A percentile compares a stretch with the other conserved stretches of the same genome.
Evolutionary conservation across 92 coral and sea anemone species (phyloP).

Genomic region (Palythoa grandiflora): DNA sequence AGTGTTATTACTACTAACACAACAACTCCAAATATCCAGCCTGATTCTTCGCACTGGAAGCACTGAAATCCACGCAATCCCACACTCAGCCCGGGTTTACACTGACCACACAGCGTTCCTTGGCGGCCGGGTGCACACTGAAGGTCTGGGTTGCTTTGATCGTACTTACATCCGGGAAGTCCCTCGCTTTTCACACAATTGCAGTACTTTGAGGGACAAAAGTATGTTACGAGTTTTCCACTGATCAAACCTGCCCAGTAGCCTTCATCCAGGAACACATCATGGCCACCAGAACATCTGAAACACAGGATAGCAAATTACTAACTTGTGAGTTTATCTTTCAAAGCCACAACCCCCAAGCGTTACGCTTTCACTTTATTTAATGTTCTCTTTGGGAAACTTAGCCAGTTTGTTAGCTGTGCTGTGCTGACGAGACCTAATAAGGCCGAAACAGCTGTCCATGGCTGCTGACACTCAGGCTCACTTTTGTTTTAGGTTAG

Average conservation of each 20-base stretch:
- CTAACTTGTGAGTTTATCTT: too few species aligned
- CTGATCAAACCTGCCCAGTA: constrained; percentile 87
- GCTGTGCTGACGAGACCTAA: too few species aligned
- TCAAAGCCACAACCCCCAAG: too few species aligned
- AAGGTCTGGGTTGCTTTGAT: constrained; percentile 59
- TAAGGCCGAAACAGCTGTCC: too few species aligned
- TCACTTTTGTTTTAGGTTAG: too few species aligned
- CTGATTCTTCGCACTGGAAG: constrained; percentile 55
- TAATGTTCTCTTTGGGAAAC: too few species aligned
- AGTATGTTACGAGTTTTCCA: constrained; percentile 79
- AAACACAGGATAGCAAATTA: neutral
- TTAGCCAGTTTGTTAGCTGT: too few species aligned
- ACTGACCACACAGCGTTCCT: constrained; percentile 90
- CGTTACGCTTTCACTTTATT: too few species aligned
- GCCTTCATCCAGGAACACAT: constrained; percentile 79
- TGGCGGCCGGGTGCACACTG: constrained; percentile 79
- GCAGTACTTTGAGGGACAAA: constrained; percentile 89
- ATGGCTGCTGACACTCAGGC: too few species aligned
- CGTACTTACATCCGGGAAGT: constrained; percentile 78
- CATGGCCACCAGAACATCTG: constrained; percentile 68
- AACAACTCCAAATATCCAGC: constrained; percentile 75
- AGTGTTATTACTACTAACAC: constrained; percentile 66
- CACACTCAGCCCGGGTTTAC: constrained; percentile 76
- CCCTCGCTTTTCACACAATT: constrained; percentile 55
- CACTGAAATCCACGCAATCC: constrained; percentile 77